Evolutionary conservation across 2,113 vertebrate genomes (phyloP), one percentile per base, ranked within the genome.

Genomic region (Heterochromis multidens): DNA sequence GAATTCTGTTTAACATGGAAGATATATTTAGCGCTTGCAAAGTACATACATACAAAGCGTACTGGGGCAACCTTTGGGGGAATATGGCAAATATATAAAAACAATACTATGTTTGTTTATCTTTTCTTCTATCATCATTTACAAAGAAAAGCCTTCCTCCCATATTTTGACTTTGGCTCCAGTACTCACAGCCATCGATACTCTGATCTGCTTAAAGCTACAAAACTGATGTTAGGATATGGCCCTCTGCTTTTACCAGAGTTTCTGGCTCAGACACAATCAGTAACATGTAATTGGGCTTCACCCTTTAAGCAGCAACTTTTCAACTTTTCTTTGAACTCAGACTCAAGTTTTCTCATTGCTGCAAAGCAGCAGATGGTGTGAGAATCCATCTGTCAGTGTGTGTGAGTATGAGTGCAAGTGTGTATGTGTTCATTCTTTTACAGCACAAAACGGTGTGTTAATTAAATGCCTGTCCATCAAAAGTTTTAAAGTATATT

Each of bases 21-120:
- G 81, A 89, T 90, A 93, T 94, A 93, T 90, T 91, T 37, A 93
- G 87, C 52, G 87, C 88, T 93, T 16, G 91, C 87, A 92, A 89
- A 93, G 77, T 88, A 94, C 93, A 90, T 54, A 94, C 90, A 93
- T 90, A 94, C 85, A 93, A 92, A 93, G 90, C 93, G 62, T 93
- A 90, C 61, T 90, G 89, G 86, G 90, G 88, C 46, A 82, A 80
- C 79, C 80, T 87, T 89, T 83, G 33, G 79, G 86, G 86, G 31
- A 35, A 83, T 84, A 87, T 92, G 87, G 88, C 80, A 90, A 89
- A 89, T 82, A 85, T 89, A 91, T 92, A 87, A 91, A 91, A 93
- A 88, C 31, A 90, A 87, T 86, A 87, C 56, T 88, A 80, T 90
- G 83, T 27, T 91, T 80, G 19, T 88, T 77, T 84, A 90, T 59